Base-by-base conservation (phyloP, 2,888 invertebrate species). In the Leucoma salicis region DNA sequence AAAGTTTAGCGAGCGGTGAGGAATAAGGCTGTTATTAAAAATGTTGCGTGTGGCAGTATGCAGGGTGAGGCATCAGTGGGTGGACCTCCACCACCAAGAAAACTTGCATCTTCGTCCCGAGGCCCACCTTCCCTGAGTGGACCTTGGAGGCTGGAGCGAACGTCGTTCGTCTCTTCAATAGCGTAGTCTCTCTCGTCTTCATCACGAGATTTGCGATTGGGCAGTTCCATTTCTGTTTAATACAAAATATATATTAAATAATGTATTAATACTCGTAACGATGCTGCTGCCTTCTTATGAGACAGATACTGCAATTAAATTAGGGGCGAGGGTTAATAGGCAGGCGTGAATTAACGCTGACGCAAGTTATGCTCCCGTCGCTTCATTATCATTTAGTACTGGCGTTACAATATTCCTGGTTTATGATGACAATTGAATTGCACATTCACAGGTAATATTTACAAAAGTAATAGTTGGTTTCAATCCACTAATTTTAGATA, bases 61-160 rank as follows among this genome's bases (percentile, higher is more conserved):
- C 60, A 66, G 38, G 72, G 39, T 11, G 75, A 70, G 10, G 75
- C 49, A 32, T 62, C 69, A 27, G 73, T 53, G 45, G 74, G 62
- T 14, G 76, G 77, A 3, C 75, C 74, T 4, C 77, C 82, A 34
- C 82, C 86, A 28, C 83, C 88, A 24, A 88, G 74, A 67, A 83
- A 88, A 27, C 82, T 77, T 1, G 84, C 82, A 56, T 90, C 90
- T 57, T 90, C 89, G 8, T 80, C 71, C 38, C 81, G 53, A 51
- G 92, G 81, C 52, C 89, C 91, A 39, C 92, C 90, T 81, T 93
- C 93, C 49, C 93, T 87, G 24, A 93, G 82, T 1, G 93, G 91
- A 31, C 93, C 93, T 65, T 93, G 93, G 52, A 92, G 92, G 54
- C 93, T 92, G 63, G 92, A 92, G 42, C 93, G 92, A 59, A 93